phyloP scores from a whole-genome alignment of 2,888 invertebrate species.

The Drosophila paracracens region DNA sequence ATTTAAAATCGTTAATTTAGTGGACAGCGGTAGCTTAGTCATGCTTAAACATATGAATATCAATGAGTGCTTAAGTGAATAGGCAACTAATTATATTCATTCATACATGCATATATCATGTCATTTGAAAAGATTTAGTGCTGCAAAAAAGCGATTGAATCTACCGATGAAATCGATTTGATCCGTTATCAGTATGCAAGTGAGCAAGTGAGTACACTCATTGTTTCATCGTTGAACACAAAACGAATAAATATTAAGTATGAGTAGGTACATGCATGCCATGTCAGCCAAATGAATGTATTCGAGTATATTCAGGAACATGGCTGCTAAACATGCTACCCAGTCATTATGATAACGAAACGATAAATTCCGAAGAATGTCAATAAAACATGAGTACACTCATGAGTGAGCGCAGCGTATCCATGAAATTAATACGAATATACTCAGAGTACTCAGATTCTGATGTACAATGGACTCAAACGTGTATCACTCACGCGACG shows the following conservation, averaged over 20 bases:
- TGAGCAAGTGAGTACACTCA: conserved; percentile 11
- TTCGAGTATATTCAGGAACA: neutral
- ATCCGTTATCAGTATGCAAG: conserved; percentile 5
- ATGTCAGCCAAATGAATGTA: neutral
- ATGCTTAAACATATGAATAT: conserved; percentile 46
- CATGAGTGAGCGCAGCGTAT: conserved; percentile 1
- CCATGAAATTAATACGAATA: conserved; percentile 4
- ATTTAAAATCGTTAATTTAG: conserved; percentile 56
- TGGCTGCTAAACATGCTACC: neutral
- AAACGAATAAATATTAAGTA: neutral
- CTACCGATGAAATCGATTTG: neutral
- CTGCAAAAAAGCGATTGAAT: conserved; percentile 19
- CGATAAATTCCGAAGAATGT: neutral
- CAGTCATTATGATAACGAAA: neutral
- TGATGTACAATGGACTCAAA: conserved; percentile 7
- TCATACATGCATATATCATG: conserved; percentile 9
- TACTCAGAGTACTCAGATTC: neutral
- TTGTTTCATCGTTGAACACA: neutral
- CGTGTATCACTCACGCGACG: conserved; percentile 43
- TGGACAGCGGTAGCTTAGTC: conserved; percentile 51
- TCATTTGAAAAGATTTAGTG: conserved; percentile 28
- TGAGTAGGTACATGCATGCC: neutral
- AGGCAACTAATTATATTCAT: conserved; percentile 21
- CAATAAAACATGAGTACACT: neutral
- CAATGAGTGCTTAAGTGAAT: conserved; percentile 34